These are phyloP conservation scores for Micromesistius poutassou DNA, from an alignment of 2,797 vertebrate genomes.

Conservation along the genomic window DNA sequence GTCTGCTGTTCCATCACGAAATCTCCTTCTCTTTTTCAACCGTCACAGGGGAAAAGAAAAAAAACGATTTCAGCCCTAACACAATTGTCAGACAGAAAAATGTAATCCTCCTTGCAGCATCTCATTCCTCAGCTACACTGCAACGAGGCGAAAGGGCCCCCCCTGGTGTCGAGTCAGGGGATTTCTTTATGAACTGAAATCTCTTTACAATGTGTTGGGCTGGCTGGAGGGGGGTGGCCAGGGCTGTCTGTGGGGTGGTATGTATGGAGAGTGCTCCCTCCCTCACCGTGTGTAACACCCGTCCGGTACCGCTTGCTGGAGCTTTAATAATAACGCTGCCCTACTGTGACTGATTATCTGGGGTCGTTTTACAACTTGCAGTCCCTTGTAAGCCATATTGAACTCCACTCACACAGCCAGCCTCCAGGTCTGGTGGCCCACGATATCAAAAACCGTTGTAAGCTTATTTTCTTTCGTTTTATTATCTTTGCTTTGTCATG, in stretches of 20 bases:
- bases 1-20: neutral
- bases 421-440: neutral
- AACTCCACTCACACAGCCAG: neutral
- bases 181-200: neutral
- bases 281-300: slow-evolving; percentile 24
- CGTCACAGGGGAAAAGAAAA: neutral
- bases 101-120: neutral
- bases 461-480: slow-evolving; percentile 31
- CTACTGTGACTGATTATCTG: neutral
- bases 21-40: slow-evolving; percentile 1
- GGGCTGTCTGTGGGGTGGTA: neutral
- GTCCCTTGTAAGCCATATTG: neutral
- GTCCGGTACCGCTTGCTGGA: slow-evolving; percentile 20
- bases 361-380: neutral
- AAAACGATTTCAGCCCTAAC: neutral
- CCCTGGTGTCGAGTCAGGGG: neutral
- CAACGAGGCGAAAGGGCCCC: neutral
- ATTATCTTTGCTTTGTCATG: slow-evolving; percentile 28
- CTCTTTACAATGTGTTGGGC: neutral
- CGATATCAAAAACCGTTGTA: neutral
- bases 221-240: neutral
- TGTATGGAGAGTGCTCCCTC: slow-evolving; percentile 12
- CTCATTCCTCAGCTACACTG: neutral
- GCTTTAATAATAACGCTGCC: slow-evolving; percentile 31
- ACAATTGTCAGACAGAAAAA: neutral